phyloP scores from a whole-genome alignment of 2,113 vertebrate species.

The Brachionichthys hirsutus region DNA sequence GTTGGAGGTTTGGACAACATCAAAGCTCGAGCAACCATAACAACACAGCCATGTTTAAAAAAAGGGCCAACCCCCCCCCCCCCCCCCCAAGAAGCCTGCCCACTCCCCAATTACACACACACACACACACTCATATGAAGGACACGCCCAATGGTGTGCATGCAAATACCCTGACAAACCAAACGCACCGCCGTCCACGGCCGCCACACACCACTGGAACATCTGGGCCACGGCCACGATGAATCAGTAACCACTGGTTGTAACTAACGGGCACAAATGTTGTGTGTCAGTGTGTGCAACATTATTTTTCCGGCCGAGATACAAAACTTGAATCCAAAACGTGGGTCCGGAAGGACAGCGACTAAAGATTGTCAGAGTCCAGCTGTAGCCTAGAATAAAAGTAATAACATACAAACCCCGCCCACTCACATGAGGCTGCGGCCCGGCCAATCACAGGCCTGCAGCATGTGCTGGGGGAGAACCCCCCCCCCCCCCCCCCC shows the following conservation, averaged over 20 bases:
- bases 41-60: constrained; percentile 78
- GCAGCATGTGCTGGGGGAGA: too few relatives aligned
- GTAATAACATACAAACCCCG: too few relatives aligned
- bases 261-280: constrained; percentile 23
- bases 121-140: constrained; percentile 19
- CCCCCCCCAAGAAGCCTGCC: constrained; percentile 31
- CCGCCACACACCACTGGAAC: constrained; percentile 61
- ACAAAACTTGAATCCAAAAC: too few relatives aligned
- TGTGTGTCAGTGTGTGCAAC: constrained; percentile 16
- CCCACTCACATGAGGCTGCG: too few relatives aligned
- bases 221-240: constrained; percentile 60
- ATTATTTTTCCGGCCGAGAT: too few relatives aligned
- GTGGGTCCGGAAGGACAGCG: too few relatives aligned
- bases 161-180: constrained; percentile 10
- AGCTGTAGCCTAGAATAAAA: too few relatives aligned
- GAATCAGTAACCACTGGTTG: constrained; percentile 54
- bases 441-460: too few relatives aligned
- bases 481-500: too few relatives aligned
- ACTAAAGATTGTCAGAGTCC: too few relatives aligned
- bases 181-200: constrained; percentile 29
- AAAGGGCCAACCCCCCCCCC: constrained; percentile 56
- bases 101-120: constrained; percentile 57
- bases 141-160: constrained; percentile 35
- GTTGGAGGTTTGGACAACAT: constrained; percentile 78
- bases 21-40: constrained; percentile 79